Conservation (phyloP, 37 sponge, comb jelly and placozoan species). For the Spongia lamella region DNA sequence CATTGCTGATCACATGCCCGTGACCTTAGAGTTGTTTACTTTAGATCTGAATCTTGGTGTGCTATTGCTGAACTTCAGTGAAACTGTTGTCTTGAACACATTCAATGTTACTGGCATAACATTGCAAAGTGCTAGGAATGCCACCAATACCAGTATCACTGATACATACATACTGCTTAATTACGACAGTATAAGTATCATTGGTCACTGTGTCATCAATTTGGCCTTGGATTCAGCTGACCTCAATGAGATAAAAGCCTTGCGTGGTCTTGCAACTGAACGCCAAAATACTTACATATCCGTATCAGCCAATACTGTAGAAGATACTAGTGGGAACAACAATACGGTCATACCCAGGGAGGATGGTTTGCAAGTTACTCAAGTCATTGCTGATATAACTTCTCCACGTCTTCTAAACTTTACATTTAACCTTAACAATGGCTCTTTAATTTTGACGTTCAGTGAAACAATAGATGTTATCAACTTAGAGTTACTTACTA, state of each 20-base stretch:
- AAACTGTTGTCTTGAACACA: constrained; percentile 33
- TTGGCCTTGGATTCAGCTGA: constrained; percentile 49
- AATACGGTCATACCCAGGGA: constrained; percentile 15
- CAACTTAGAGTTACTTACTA: constrained; percentile 11
- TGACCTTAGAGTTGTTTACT: constrained; percentile 46
- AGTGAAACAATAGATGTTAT: constrained; percentile 78
- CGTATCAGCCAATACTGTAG: constrained; percentile 26
- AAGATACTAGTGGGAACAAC: constrained; percentile 60
- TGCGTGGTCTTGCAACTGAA: constrained; percentile 47
- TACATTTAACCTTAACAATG: constrained; percentile 67
- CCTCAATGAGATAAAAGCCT: constrained; percentile 67
- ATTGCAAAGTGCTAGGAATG: constrained; percentile 63
- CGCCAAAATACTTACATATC: constrained; percentile 61
- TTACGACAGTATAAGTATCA: background rate
- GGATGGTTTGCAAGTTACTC: constrained; percentile 23
- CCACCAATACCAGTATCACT: constrained; percentile 16
- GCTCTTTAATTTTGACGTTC: constrained; percentile 66
- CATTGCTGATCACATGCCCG: constrained; percentile 45
- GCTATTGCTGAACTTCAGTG: constrained; percentile 54
- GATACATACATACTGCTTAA: constrained; percentile 55
- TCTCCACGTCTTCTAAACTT: constrained; percentile 56
- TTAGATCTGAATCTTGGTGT: constrained; percentile 76
- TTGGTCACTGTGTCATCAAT: constrained; percentile 16
- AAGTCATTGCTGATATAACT: constrained; percentile 54
- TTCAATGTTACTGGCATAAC: constrained; percentile 53